Evolutionary conservation across 2,113 vertebrate species (phyloP).

Genomic region (Pygoscelis adeliae): DNA sequence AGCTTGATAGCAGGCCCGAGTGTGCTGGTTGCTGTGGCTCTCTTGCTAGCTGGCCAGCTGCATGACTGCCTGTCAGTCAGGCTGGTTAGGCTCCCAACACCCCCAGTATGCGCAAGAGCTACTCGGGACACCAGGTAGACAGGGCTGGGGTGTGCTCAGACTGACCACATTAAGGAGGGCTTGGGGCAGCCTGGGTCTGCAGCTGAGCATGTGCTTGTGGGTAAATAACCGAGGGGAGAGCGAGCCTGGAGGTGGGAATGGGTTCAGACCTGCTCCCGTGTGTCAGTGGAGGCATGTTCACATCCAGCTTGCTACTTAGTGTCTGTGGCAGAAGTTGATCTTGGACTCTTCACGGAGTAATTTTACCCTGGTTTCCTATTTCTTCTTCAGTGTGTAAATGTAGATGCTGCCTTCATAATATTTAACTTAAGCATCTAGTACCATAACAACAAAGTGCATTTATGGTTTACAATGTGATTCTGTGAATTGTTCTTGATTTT

Average conservation of each 20-base stretch:
- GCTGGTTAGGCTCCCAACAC: neutral
- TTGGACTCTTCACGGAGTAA: neutral
- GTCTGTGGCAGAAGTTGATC: neutral
- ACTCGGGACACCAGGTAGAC: neutral
- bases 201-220: neutral
- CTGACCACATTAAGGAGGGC: neutral
- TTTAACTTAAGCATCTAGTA: neutral
- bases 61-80: neutral
- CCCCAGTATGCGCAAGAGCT: neutral
- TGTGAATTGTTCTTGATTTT: neutral
- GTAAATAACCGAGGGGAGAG: neutral
- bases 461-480: neutral
- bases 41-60: neutral
- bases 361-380: neutral
- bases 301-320: neutral
- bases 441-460: neutral
- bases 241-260: neutral
- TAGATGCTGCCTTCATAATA: neutral
- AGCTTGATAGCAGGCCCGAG: neutral
- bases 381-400: neutral
- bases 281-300: neutral
- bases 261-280: conserved; percentile 1
- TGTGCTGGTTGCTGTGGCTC: neutral
- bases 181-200: neutral
- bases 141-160: neutral